phyloP scores from a whole-genome alignment of 2,797 vertebrate species.

The Sebastes alutus region DNA sequence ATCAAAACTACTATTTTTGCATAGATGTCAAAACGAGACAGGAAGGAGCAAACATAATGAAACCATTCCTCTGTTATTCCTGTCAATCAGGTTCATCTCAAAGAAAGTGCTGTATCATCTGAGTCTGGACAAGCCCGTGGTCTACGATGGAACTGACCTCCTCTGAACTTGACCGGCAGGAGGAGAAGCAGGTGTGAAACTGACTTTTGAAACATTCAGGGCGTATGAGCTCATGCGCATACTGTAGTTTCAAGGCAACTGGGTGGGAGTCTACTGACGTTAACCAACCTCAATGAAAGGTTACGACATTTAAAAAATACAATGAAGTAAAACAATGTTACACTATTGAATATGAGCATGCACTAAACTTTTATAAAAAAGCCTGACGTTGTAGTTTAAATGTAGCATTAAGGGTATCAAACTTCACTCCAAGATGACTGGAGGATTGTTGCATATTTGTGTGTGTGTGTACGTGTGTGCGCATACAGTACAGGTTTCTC shows the following conservation, averaged over 20 bases:
- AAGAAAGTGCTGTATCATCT: slow-evolving; percentile 94
- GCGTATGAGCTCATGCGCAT: not conserved
- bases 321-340: slow-evolving; percentile 11
- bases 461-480: not conserved
- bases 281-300: slow-evolving; percentile 24
- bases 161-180: slow-evolving; percentile 62
- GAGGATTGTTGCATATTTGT: slow-evolving; percentile 12
- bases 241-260: not conserved
- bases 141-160: slow-evolving; percentile 89
- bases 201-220: slow-evolving; percentile 2
- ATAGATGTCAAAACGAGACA: not conserved
- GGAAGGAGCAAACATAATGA: not conserved
- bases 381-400: slow-evolving; percentile 8
- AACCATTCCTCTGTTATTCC: not conserved
- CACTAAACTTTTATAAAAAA: slow-evolving; percentile 27
- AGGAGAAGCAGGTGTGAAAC: slow-evolving; percentile 10
- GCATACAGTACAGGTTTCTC: not conserved
- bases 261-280: not conserved
- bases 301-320: slow-evolving; percentile 28
- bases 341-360: slow-evolving; percentile 24
- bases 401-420: slow-evolving; percentile 19
- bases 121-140: slow-evolving; percentile 86
- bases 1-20: not conserved
- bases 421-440: not conserved
- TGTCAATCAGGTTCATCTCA: slow-evolving; percentile 89